Percentiles rank a stretch among this genome's conserved stretches.
Conservation (phyloP, 2,888 invertebrate species). For the Thereva unica region DNA sequence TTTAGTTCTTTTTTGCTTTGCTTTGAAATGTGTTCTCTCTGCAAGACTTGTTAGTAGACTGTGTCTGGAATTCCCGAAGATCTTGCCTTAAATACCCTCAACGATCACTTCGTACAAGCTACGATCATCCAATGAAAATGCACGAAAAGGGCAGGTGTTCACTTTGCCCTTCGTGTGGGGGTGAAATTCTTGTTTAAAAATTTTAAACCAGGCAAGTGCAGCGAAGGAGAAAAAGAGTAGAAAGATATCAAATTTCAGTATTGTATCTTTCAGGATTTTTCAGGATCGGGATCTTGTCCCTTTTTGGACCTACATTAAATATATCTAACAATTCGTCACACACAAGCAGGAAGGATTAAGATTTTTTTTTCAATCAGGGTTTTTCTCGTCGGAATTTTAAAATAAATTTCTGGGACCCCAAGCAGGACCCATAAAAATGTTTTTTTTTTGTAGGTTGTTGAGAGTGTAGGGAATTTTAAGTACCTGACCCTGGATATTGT, state of each 20-base stretch:
- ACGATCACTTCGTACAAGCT: neutral
- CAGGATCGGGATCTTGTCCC: constrained; percentile 6
- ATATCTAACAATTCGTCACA: constrained; percentile 24
- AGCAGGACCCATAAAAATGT: neutral
- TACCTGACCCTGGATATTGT: constrained; percentile 20
- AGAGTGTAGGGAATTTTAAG: constrained; percentile 13
- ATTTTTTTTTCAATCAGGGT: neutral
- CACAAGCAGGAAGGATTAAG: constrained; percentile 33
- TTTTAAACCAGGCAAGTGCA: neutral
- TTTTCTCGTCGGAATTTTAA: constrained; percentile 23
- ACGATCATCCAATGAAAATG: constrained; percentile 6
- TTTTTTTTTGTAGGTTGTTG: neutral
- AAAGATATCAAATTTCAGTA: constrained; percentile 5
- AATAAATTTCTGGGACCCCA: constrained; percentile 20
- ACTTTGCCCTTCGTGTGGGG: constrained; percentile 10
- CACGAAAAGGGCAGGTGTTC: constrained; percentile 25
- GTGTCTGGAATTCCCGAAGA: no score
- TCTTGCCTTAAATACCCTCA: constrained; percentile 10
- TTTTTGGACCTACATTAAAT: constrained; percentile 1
- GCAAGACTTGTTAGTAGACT: no score
- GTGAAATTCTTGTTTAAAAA: constrained; percentile 10
- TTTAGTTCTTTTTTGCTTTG: neutral
- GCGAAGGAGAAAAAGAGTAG: constrained; percentile 8
- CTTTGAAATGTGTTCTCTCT: constrained; percentile 1
- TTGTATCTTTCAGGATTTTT: constrained; percentile 8